Evolutionary conservation across 2,113 vertebrate genomes (phyloP), one percentile per base, ranked within the genome.

Genomic region (Bos javanicus): DNA sequence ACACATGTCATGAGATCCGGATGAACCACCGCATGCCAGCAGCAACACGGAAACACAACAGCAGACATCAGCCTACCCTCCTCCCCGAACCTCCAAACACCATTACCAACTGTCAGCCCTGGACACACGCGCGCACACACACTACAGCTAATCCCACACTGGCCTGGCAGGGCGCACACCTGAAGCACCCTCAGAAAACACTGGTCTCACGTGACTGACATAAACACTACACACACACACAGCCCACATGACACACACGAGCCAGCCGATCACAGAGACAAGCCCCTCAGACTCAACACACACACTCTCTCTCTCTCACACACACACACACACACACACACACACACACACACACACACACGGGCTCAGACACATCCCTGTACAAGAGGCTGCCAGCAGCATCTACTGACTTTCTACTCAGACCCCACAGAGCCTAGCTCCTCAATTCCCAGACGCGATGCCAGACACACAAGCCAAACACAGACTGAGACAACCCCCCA

Each of bases 151-250:
- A 97, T 80, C 94, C 86, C 59, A 30, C 83, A 84, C 92, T 90
- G 93, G 94, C 46, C 46, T 50, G 88, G 94, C 48, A 13, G 76
- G 90, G n/a, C 60, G 91, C 96, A 97, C 94, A 97, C 97, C 97
- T 90, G 84, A 17, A 30, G 90, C 94, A 71, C 90, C 80, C 92
- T 85, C 92, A 87, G 93, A 97, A 94, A 98, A 96, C 97, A 98
- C 87, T 97, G 94, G 91, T 87, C 97, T 98, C 98, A 98, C 98
- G 98, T 98, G 98, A 98, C 97, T 84, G 96, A 97, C 97, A 98
- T 98, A 98, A 98, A 98, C 98, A 98, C 97, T 97, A 87, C 94
- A 97, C 97, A 98, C 97, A 98, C 95, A 97, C 88, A 13, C 90
- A 95, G 95, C 98, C 94, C 97, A 98, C 98, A 97, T 98, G 98